phyloP scores from a whole-genome alignment of 2,888 invertebrate genomes.

The Microplitis deprimator region DNA sequence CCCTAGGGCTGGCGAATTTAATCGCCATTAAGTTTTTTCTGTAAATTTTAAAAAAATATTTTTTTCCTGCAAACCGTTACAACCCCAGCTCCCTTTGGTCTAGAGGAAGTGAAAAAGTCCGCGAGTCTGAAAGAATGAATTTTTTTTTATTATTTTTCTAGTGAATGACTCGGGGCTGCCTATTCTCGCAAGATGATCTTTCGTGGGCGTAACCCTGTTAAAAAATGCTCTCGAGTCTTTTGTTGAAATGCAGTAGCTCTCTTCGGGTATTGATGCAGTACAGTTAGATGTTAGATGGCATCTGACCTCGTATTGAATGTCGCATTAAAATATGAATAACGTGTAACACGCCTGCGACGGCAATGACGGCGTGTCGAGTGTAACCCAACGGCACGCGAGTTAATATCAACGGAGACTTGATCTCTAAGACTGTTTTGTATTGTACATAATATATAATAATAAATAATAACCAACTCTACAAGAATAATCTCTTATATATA shows the following conservation, averaged over 20 bases:
- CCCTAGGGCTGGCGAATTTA: too few relatives aligned
- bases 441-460: slow-evolving; percentile 3
- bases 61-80: too few relatives aligned
- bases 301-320: slow-evolving; percentile 67
- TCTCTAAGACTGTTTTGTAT: slow-evolving; percentile 3
- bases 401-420: slow-evolving; percentile 15
- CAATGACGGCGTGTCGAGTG: slow-evolving; percentile 30
- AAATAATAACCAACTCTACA: slow-evolving; percentile 45
- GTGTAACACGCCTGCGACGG: slow-evolving; percentile 42
- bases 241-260: slow-evolving; percentile 45
- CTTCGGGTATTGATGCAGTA: slow-evolving; percentile 53
- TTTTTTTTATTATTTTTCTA: not conserved
- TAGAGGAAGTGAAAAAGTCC: not conserved
- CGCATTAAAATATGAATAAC: slow-evolving; percentile 69
- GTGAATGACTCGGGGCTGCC: slow-evolving; percentile 18
- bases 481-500: not conserved
- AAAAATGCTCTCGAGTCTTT: slow-evolving; percentile 1
- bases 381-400: slow-evolving; percentile 42
- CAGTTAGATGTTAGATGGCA: slow-evolving; percentile 60
- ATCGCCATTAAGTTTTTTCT: too few relatives aligned
- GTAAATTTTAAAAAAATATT: too few relatives aligned
- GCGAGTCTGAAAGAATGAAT: not conserved
- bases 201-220: slow-evolving; percentile 63
- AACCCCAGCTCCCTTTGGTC: too few relatives aligned
- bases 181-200: slow-evolving; percentile 55